Percentiles rank a stretch among this genome's conserved stretches.
phyloP scores from a whole-genome alignment of 2,113 vertebrate species.

The Channa maculata region DNA sequence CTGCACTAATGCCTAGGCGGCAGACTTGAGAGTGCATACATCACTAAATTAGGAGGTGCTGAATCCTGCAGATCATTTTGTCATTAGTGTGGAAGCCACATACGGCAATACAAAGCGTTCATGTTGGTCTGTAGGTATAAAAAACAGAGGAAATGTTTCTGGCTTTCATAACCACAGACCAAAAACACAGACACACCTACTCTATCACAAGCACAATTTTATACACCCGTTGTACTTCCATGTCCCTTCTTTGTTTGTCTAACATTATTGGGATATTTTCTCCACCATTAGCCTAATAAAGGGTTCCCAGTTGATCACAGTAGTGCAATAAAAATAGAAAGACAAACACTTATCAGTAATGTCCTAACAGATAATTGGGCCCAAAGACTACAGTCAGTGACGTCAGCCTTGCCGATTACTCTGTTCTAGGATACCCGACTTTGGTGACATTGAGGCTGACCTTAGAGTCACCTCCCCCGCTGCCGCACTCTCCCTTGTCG shows the following conservation, averaged over 20 bases:
- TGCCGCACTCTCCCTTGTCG: slow-evolving; percentile 99
- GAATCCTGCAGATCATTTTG: not conserved
- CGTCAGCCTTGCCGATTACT: slow-evolving; percentile 99
- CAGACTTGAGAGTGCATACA: slow-evolving; percentile 62
- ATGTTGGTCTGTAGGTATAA: slow-evolving; percentile 72
- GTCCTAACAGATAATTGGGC: slow-evolving; percentile 18
- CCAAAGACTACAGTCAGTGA: slow-evolving; percentile 64
- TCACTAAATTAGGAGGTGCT: not conserved
- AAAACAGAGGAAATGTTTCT: slow-evolving; percentile 56
- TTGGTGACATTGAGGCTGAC: slow-evolving; percentile 99
- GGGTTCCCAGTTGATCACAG: slow-evolving; percentile 82
- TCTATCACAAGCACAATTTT: slow-evolving; percentile 6
- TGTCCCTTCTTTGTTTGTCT: slow-evolving; percentile 9
- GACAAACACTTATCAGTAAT: slow-evolving; percentile 22
- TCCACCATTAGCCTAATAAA: slow-evolving; percentile 81
- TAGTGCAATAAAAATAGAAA: slow-evolving; percentile 45
- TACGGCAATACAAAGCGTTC: slow-evolving; percentile 16
- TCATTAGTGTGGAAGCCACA: not conserved
- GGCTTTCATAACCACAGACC: slow-evolving; percentile 73
- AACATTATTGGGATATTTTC: slow-evolving; percentile 20
- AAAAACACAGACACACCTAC: slow-evolving; percentile 81
- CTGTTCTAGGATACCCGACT: slow-evolving; percentile 94
- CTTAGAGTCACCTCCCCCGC: slow-evolving; percentile 99
- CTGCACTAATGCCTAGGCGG: slow-evolving; percentile 64
- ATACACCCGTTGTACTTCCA: not conserved